Conservation (phyloP, 2,113 vertebrate species). For the Eretmochelys imbricata region DNA sequence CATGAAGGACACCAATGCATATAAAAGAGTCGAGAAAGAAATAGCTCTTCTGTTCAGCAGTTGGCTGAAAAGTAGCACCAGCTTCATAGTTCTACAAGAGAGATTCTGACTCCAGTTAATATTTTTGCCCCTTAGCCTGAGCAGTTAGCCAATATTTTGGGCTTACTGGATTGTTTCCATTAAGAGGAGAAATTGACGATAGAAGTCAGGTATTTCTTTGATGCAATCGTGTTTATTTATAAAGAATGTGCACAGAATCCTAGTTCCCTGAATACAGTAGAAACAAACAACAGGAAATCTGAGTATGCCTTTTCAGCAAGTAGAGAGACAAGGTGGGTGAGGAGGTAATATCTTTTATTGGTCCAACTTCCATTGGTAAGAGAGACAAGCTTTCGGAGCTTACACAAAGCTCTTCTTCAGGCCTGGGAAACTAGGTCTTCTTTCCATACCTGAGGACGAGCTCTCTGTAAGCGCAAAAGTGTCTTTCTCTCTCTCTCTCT, state of each 20-base stretch:
- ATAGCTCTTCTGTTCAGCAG: conserved; percentile 40
- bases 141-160: not conserved
- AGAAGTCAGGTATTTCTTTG: conserved; percentile 14
- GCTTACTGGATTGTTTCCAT: not conserved
- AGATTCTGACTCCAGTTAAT: conserved; percentile 36
- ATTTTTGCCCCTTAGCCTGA: not conserved
- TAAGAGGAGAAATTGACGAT: not conserved
- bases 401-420: not conserved
- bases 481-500: too few species aligned
- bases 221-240: not conserved
- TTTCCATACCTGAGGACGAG: too few species aligned
- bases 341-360: not conserved
- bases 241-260: not conserved
- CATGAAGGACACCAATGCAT: not conserved
- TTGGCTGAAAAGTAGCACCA: conserved; percentile 52
- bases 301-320: not conserved
- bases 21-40: not conserved
- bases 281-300: not conserved
- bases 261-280: not conserved
- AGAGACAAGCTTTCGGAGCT: not conserved
- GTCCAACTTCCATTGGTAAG: not conserved
- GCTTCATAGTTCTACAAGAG: not conserved
- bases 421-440: not conserved
- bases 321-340: not conserved
- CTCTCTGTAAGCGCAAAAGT: too few species aligned